Conservation (phyloP, 2,888 invertebrate genomes). For the Spodoptera picta region DNA sequence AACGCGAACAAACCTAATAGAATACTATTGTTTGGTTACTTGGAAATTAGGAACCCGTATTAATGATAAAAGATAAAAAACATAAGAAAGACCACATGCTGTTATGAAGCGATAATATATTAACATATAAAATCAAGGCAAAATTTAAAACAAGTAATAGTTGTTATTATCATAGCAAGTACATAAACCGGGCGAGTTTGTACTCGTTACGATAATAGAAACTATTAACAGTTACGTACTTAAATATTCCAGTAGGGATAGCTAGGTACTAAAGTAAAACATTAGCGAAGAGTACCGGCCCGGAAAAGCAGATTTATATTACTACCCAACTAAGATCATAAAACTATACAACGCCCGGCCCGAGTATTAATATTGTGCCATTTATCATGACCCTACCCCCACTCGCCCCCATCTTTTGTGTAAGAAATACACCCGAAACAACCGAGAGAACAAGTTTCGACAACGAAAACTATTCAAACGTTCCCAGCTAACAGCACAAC, state of each 20-base stretch:
- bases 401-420: constrained; percentile 81
- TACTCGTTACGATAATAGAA: constrained; percentile 46
- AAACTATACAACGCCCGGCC: constrained; percentile 84
- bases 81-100: not conserved
- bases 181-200: constrained; percentile 40
- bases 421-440: constrained; percentile 85
- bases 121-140: constrained; percentile 27
- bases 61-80: not conserved
- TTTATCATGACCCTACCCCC: constrained; percentile 83
- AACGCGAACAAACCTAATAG: too few relatives aligned
- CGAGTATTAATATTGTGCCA: constrained; percentile 85
- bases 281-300: constrained; percentile 69
- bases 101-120: constrained; percentile 6
- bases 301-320: constrained; percentile 87
- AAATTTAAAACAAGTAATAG: constrained; percentile 20
- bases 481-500: constrained; percentile 84
- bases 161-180: constrained; percentile 20
- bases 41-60: too few relatives aligned
- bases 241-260: constrained; percentile 55
- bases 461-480: constrained; percentile 85
- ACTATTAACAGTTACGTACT: constrained; percentile 51
- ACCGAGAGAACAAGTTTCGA: constrained; percentile 83
- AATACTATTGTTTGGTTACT: not conserved
- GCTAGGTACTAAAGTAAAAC: constrained; percentile 67
- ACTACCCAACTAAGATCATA: constrained; percentile 88